A percentile compares a stretch with the other conserved stretches of the same genome.
These are phyloP conservation scores for Anoplolepis gracilipes DNA, from an alignment of 1,140 invertebrate species.

Conservation along the genomic window DNA sequence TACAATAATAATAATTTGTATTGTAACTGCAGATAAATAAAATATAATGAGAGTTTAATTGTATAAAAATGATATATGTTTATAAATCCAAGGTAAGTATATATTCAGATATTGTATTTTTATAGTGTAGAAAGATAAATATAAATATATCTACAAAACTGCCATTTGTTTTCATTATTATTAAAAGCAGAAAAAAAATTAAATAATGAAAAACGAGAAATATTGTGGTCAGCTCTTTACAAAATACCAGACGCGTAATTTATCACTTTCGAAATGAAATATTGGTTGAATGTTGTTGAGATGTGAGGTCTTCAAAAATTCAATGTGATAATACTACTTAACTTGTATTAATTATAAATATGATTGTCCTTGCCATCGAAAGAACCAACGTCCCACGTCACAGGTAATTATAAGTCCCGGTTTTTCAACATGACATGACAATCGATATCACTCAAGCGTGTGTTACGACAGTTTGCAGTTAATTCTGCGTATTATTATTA, in stretches of 20 bases:
- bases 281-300: not conserved
- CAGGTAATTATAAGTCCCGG: slow-evolving; percentile 49
- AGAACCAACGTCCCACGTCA: slow-evolving; percentile 33
- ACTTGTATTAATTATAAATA: slow-evolving; percentile 37
- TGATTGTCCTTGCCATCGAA: slow-evolving; percentile 11
- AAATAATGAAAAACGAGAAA: not conserved
- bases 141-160: not conserved
- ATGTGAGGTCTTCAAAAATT: not conserved
- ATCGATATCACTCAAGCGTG: slow-evolving; percentile 33
- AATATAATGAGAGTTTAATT: not conserved
- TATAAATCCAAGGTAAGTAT: not conserved
- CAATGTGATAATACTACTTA: not conserved
- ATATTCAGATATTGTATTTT: not conserved
- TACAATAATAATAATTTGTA: not conserved
- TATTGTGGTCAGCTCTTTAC: not conserved
- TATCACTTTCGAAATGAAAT: not conserved
- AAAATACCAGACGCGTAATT: not conserved
- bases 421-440: slow-evolving; percentile 29
- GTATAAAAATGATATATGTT: not conserved
- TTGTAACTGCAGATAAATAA: not conserved
- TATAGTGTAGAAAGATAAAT: not conserved
- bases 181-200: not conserved
- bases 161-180: not conserved
- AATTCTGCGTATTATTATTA: slow-evolving; percentile 51
- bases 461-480: slow-evolving; percentile 52